These are phyloP conservation scores for Dasypus novemcinctus DNA, from an alignment of 2,113 vertebrate species.

Conservation along the genomic window DNA sequence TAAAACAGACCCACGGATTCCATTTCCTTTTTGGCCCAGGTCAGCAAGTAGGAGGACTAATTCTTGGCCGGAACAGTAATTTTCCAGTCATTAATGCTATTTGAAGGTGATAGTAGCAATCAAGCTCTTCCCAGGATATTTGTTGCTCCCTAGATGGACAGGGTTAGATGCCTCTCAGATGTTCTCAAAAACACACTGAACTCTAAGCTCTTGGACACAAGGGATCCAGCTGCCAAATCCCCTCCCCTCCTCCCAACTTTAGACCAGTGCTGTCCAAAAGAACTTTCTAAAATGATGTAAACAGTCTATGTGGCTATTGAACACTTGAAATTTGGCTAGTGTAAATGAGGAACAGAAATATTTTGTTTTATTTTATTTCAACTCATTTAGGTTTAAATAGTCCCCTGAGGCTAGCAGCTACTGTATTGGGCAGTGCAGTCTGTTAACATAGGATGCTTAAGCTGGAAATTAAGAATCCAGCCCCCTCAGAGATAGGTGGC, in stretches of 20 bases:
- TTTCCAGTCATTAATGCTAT: constrained; percentile 49
- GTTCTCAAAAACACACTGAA: background rate
- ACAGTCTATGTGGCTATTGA: background rate
- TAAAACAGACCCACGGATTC: constrained; percentile 20
- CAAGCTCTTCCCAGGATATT: constrained; percentile 13
- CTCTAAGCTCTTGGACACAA: background rate
- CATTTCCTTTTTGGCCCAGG: background rate
- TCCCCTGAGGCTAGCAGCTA: no score
- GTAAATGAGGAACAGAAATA: background rate
- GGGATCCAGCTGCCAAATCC: background rate
- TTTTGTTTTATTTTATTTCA: background rate
- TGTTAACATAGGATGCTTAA: background rate
- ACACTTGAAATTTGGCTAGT: background rate
- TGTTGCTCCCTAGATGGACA: background rate
- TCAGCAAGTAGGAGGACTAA: background rate
- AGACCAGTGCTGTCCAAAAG: background rate
- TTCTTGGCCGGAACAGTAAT: constrained; percentile 9
- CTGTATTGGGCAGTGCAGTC: background rate
- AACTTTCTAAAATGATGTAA: background rate
- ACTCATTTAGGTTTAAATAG: background rate
- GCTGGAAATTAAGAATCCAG: background rate
- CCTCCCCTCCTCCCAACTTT: background rate
- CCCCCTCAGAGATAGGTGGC: background rate
- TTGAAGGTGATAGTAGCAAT: constrained; percentile 1
- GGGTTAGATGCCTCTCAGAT: background rate